Evolutionary conservation across 1,140 invertebrate genomes (phyloP).

Genomic region (Tetraneura akinire): DNA sequence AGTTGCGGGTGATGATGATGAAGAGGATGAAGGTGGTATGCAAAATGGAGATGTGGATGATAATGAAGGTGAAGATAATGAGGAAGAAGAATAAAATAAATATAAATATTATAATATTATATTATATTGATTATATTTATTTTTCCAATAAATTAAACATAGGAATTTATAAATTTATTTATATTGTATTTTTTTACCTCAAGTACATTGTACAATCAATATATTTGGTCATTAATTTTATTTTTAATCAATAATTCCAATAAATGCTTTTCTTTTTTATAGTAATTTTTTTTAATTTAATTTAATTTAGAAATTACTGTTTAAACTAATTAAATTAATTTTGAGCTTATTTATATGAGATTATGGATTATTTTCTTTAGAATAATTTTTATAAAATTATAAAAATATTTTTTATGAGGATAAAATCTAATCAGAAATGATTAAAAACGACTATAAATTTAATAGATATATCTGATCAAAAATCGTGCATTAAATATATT

Average conservation of each 20-base stretch:
- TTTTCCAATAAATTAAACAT: slow-evolving; percentile 36
- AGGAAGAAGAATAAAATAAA: slow-evolving; percentile 48
- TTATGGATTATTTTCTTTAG: no score
- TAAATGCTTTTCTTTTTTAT: neutral
- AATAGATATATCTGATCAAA: no score
- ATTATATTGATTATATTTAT: slow-evolving; percentile 23
- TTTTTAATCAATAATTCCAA: neutral
- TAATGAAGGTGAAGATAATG: slow-evolving; percentile 55
- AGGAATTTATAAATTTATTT: slow-evolving; percentile 28
- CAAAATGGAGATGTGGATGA: slow-evolving; percentile 61
- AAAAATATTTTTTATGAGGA: no score
- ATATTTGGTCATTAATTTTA: slow-evolving; percentile 4
- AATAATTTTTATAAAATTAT: no score
- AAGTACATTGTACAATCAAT: neutral
- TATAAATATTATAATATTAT: no score
- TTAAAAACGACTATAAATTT: no score
- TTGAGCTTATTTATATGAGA: no score
- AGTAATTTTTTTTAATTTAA: neutral
- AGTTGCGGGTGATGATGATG: slow-evolving; percentile 86
- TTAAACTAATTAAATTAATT: no score
- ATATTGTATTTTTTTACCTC: slow-evolving; percentile 21
- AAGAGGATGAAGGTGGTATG: slow-evolving; percentile 73
- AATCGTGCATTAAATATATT: no score
- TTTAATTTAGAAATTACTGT: no score
- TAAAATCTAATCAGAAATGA: no score